Percentiles rank a stretch among this genome's conserved stretches.
Conservation (phyloP, 2,888 invertebrate genomes). For the Taphrorychus bicolor region DNA sequence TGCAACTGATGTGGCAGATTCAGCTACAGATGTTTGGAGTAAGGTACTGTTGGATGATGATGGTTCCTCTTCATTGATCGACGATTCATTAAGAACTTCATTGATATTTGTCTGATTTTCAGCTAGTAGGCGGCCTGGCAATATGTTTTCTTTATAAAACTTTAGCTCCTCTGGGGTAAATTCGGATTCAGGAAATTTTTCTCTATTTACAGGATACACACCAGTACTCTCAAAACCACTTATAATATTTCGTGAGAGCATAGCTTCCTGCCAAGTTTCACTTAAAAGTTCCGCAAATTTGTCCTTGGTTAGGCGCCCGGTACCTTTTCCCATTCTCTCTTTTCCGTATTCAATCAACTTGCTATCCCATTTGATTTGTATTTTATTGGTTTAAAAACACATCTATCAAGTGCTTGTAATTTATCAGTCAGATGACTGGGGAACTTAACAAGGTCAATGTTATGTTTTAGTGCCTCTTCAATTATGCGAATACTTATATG, state of each 20-base stretch:
- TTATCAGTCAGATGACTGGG: slow-evolving; percentile 40
- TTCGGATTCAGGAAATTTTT: too few species aligned
- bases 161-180: too few species aligned
- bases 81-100: too few species aligned
- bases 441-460: slow-evolving; percentile 34
- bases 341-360: slow-evolving; percentile 36
- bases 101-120: too few species aligned
- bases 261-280: background rate
- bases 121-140: too few species aligned
- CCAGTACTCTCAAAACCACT: background rate
- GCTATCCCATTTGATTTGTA: slow-evolving; percentile 30
- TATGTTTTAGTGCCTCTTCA: slow-evolving; percentile 38
- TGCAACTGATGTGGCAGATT: too few species aligned
- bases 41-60: too few species aligned
- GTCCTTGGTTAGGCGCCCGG: slow-evolving; percentile 32
- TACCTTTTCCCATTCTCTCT: slow-evolving; percentile 30
- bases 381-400: slow-evolving; percentile 20
- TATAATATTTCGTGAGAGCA: background rate
- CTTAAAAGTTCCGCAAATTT: slow-evolving; percentile 38
- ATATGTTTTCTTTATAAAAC: too few species aligned
- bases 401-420: slow-evolving; percentile 26
- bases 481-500: slow-evolving; percentile 37
- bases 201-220: background rate
- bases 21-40: too few species aligned
- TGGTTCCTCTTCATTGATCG: too few species aligned